Evolutionary conservation across 1,140 invertebrate genomes (phyloP), one percentile per base, ranked within the genome.

Genomic region (Danaus melanippus): DNA sequence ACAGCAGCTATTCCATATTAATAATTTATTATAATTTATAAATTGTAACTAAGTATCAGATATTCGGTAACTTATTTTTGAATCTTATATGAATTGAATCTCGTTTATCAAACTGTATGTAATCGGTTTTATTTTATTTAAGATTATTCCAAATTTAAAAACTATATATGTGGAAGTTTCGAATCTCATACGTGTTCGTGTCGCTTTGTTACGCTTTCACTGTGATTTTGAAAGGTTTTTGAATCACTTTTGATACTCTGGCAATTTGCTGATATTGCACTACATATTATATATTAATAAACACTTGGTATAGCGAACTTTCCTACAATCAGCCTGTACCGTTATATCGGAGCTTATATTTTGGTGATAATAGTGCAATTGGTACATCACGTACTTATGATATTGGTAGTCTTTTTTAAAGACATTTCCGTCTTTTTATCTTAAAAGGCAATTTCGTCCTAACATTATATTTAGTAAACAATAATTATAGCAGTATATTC

Each of bases 21-120:
- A 84, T 84, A 78, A 84, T 84, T 86, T 86, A 86, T 86, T 84
- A 72, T 86, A 77, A 80, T 84, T 82, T 83, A 79, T 74, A 74
- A 68, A 83, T 66, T 74, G 60, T 86, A 83, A 79, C 76, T 58
- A 74, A 68, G 66, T 67, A 72, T 75, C 69, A 78, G 62, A 67
- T 66, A 67, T 70, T 75, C 64, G 63, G 66, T 79, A 79, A 81
- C 81, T 84, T 86, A 82, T 84, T 79, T 32, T 79, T 65, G 75
- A 77, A 76, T 74, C 71, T 82, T 77, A 68, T 69, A 65, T 58
- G 51, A 70, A 73, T 73, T 71, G 83, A 86, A 86, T 86, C 80
- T 86, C 74, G 72, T 76, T 74, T 69, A 74, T 74, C 76, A 75
- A 80, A 71, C 71, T 52, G 54, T 68, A 64, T 61, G 53, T 64